Base-by-base conservation (phyloP, 2,113 vertebrate genomes). In the Notothenia coriiceps region DNA sequence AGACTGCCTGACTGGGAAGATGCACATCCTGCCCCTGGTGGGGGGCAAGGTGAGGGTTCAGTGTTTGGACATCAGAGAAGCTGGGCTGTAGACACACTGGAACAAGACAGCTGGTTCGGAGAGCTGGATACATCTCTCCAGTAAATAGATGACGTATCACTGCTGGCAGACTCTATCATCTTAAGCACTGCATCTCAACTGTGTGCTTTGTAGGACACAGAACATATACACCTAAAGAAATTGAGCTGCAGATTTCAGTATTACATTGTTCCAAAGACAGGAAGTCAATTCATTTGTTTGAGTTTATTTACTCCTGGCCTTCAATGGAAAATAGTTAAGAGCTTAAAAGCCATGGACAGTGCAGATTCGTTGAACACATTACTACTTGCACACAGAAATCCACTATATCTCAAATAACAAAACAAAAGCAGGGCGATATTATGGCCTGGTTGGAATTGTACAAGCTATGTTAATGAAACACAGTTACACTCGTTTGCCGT, bases 1-100 rank as follows among this genome's bases (percentile, higher is more conserved):
- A 90, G 98, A 99, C 40, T 96, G 97, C 91, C 95, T 98, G 12
- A 94, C 96, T 0, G 98, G 98, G 80, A 99, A 99, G 94, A 96
- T 98, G 97, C 98, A 99, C 91, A 97, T 99, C 86, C 94, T 99
- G 85, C 97, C 98, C 83, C 95, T 99, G 49, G 94, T 98, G 67
- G 98, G 97, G 69, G 98, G 98, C 77, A 99, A 98, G 97, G 98
- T 99, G 92, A 95, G 95, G 55, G 51, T 62, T 73, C 29, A 52
- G 14, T 8, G 44, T 73, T 62, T 51, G 47, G 46, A 66, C 15
- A 35, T 70, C 54, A 60, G 50, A 64, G 22, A 59, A 20, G 69
- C 72, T 49, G 15, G 56, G 46, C 7, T 40, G 63, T 50, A 64
- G 55, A 86, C 35, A 54, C 57, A 22, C 71, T 89, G 65, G 79